These are phyloP conservation scores for Drosophila azteca DNA, from an alignment of 1,140 invertebrate genomes.

Conservation along the genomic window DNA sequence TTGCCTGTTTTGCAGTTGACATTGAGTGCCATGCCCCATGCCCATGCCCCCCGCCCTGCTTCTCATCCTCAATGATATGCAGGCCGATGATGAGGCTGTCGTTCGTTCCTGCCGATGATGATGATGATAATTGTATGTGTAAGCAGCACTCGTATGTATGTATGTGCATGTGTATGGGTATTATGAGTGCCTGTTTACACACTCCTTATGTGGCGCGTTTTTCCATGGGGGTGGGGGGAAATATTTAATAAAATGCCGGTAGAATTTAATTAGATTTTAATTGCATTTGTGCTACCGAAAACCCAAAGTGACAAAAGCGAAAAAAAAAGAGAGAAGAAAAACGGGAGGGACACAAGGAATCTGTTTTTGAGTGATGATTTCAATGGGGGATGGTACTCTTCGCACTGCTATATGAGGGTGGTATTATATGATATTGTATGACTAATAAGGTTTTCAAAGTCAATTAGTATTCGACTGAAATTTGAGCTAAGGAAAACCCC, in stretches of 20 bases:
- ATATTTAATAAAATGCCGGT: slow-evolving; percentile 77
- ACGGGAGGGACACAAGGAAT: slow-evolving; percentile 18
- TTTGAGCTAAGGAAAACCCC: no score
- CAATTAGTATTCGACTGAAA: slow-evolving; percentile 10
- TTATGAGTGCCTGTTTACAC: slow-evolving; percentile 77
- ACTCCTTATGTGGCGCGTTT: slow-evolving; percentile 57
- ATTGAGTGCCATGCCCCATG: slow-evolving; percentile 72
- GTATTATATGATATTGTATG: slow-evolving; percentile 45
- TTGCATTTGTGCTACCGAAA: slow-evolving; percentile 63
- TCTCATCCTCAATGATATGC: slow-evolving; percentile 69
- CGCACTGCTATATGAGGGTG: slow-evolving; percentile 25
- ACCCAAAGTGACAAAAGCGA: slow-evolving; percentile 25
- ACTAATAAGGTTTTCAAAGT: slow-evolving; percentile 27
- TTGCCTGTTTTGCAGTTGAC: slow-evolving; percentile 78
- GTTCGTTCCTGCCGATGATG: slow-evolving; percentile 39
- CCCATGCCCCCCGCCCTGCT: no score
- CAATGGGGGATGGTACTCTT: slow-evolving; percentile 12
- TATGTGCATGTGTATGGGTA: slow-evolving; percentile 43
- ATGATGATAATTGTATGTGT: slow-evolving; percentile 46
- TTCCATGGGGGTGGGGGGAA: slow-evolving; percentile 26
- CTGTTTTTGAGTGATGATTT: slow-evolving; percentile 46
- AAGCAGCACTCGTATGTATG: no score
- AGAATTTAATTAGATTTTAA: slow-evolving; percentile 81
- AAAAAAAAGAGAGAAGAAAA: neutral
- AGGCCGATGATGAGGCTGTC: slow-evolving; percentile 39